These are phyloP conservation scores for Cyrtonyx montezumae DNA, from an alignment of 2,113 vertebrate species.

Conservation along the genomic window DNA sequence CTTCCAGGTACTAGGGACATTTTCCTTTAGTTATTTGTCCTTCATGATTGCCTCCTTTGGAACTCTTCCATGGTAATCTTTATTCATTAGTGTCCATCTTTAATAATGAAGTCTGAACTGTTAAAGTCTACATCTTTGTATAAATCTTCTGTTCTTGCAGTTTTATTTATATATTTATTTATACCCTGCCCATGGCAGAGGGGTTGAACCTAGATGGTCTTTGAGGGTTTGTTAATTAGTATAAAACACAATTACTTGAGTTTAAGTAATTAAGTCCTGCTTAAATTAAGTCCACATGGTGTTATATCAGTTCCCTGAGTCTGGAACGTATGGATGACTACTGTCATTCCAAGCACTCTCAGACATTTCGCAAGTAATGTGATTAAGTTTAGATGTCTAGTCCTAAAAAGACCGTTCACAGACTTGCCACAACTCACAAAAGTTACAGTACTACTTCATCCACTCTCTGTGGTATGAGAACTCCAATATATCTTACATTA, in stretches of 20 bases:
- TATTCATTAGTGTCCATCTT: neutral
- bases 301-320: neutral
- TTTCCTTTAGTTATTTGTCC: neutral
- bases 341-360: neutral
- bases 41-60: neutral
- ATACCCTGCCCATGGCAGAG: too few species aligned
- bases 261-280: too few species aligned
- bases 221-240: conserved; percentile 4
- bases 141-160: neutral
- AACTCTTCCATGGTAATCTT: neutral
- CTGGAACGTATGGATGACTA: neutral
- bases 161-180: neutral
- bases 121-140: neutral
- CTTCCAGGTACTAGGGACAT: neutral
- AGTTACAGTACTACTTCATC: neutral
- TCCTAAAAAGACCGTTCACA: neutral
- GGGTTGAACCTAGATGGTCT: too few species aligned
- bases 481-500: neutral
- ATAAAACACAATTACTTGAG: conserved; percentile 17
- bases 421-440: neutral
- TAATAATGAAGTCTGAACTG: neutral
- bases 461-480: neutral
- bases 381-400: conserved; percentile 28
- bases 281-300: conserved; percentile 43
- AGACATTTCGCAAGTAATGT: neutral